Evolutionary conservation across 2,797 vertebrate genomes (phyloP).

Genomic region (Perdix hodgsoniae): DNA sequence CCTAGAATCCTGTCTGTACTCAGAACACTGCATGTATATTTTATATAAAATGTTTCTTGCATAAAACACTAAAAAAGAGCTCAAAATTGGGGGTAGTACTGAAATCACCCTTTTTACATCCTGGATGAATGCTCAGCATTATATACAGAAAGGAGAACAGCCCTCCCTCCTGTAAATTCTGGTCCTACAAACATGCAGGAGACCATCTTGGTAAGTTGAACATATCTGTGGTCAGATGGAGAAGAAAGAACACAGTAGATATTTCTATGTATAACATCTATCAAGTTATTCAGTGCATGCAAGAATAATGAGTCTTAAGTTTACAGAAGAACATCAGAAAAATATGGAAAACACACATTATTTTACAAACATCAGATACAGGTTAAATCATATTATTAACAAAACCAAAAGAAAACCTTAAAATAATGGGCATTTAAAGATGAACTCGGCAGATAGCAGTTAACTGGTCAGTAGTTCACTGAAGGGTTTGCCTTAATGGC

Average conservation of each 20-base stretch:
- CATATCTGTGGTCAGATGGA: background rate
- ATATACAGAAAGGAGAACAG: background rate
- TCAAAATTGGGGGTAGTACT: background rate
- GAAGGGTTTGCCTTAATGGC: background rate
- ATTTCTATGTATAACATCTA: background rate
- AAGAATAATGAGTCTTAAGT: background rate
- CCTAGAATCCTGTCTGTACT: background rate
- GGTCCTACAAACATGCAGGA: background rate
- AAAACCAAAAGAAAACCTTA: background rate
- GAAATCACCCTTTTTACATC: background rate
- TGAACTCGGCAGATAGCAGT: background rate
- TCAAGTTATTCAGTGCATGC: background rate
- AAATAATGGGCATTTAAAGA: background rate
- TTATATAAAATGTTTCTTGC: background rate
- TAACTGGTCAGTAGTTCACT: background rate
- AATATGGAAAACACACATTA: background rate
- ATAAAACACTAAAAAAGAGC: background rate
- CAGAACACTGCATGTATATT: background rate
- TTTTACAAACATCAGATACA: background rate
- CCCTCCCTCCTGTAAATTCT: background rate
- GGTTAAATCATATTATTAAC: background rate
- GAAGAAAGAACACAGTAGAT: background rate
- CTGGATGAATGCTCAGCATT: background rate
- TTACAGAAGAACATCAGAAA: background rate
- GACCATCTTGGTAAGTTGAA: background rate